Evolutionary conservation across 2,888 invertebrate species (phyloP).

Genomic region (Heliconius cydno): DNA sequence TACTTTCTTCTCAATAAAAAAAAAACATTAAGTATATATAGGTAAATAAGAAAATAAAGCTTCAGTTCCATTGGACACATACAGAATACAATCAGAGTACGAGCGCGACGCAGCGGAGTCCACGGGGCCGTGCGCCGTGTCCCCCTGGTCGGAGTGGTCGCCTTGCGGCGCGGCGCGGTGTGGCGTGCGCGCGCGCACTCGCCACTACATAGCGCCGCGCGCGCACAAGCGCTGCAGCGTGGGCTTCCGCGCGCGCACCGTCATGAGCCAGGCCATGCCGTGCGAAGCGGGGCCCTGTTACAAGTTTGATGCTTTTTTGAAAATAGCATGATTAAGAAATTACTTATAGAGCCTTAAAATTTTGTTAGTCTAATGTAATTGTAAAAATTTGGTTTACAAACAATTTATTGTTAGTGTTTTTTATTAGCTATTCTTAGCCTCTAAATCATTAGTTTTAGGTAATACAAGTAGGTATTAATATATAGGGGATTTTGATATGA

Average conservation of each 20-base stretch:
- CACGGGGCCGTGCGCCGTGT: conserved; percentile 85
- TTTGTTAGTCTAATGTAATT: background rate
- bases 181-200: conserved; percentile 87
- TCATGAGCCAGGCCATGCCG: conserved; percentile 75
- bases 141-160: conserved; percentile 91
- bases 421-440: background rate
- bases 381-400: background rate
- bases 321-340: background rate
- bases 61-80: background rate
- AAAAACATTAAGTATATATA: no score
- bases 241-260: conserved; percentile 68
- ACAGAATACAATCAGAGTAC: conserved; percentile 72
- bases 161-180: conserved; percentile 86
- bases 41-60: no score
- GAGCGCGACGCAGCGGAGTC: conserved; percentile 75
- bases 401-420: background rate
- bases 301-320: conserved; percentile 55
- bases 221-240: conserved; percentile 86
- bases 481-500: no score
- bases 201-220: conserved; percentile 85
- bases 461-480: no score
- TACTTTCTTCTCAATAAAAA: no score
- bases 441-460: background rate
- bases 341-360: background rate
- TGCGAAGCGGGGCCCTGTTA: conserved; percentile 74